Evolutionary conservation across 35 echinoderm and acorn worm genomes (phyloP), one percentile per base, ranked within the genome.

Genomic region (Lytechinus variegatus): DNA sequence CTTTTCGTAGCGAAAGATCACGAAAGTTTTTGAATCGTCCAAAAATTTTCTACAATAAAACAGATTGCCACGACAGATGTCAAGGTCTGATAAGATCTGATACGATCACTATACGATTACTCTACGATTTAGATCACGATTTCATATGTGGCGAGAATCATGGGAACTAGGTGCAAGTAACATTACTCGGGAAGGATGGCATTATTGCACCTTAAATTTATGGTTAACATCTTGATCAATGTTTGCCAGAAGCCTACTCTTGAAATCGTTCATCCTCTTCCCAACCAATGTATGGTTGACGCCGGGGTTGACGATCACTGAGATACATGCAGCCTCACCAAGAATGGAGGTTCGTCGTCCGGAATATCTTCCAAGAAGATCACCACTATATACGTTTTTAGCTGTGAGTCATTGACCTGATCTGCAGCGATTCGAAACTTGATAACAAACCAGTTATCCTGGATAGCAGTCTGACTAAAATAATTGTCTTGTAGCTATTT

Each of bases 351-450:
- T 16, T 93, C 27, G 52, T 93, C n/a, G 92, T 93, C 92, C 56
- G 52, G 92, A 57, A 93, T 93, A 54, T 93, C 92, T n/a, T 93
- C 92, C 24, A 54, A 54, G n/a, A 93, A 93, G 27, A 93, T 54
- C 53, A 93, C 27, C 29, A 57, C 54, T 11, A 93, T 54, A 44
- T 44, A 44, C 33, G 13, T 93, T 93, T 9, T 54, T 57, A 93
- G 4, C 57, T 57, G 52, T 33, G 55, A 27, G 92, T 93, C 92
- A 27, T 93, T 93, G 53, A 93, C 55, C n/a, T 93, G 92, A 11
- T 54, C 54, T 54, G 16, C n/a, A 57, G 92, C 52, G 53, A 24
- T 55, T 4, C 55, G 92, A 57, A 93, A 54, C 53, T 54, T 93
- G n/a, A 57, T 93, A 4, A 93, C 9, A 21, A 55, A 93, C 52